phyloP scores from a whole-genome alignment of 2,888 invertebrate genomes.

The Romanomermis culicivorax region DNA sequence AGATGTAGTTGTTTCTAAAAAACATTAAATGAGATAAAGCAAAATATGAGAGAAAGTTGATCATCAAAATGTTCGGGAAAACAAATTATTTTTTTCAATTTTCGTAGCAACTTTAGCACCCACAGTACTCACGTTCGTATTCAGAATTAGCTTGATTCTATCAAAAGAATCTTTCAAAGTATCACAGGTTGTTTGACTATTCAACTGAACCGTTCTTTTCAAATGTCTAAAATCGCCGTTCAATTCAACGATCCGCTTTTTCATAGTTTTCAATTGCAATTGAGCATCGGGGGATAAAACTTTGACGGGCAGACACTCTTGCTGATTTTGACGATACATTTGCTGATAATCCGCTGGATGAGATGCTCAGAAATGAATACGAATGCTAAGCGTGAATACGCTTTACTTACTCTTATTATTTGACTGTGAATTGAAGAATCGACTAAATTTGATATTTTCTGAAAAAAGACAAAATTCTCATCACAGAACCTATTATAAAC shows the following conservation, averaged over 20 bases:
- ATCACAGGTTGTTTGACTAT: conserved; percentile 72
- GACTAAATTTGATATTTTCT: no score
- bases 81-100: background rate
- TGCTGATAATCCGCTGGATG: no score
- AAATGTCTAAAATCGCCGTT: conserved; percentile 68
- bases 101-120: background rate
- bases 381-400: no score
- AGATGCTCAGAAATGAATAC: no score
- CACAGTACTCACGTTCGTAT: conserved; percentile 6
- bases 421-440: no score
- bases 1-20: conserved; percentile 7
- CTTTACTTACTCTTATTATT: no score
- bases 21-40: background rate
- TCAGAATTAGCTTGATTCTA: conserved; percentile 44
- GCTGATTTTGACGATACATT: no score
- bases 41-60: background rate
- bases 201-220: conserved; percentile 68
- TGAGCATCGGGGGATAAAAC: no score
- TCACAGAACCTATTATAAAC: background rate
- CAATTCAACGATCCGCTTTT: conserved; percentile 42
- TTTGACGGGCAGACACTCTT: no score
- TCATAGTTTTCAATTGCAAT: background rate
- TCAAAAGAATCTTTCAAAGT: conserved; percentile 75
- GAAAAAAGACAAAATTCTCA: background rate
- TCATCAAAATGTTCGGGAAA: background rate